These are phyloP conservation scores for Gambusia holbrooki DNA, from an alignment of 2,113 vertebrate species.

Conservation along the genomic window DNA sequence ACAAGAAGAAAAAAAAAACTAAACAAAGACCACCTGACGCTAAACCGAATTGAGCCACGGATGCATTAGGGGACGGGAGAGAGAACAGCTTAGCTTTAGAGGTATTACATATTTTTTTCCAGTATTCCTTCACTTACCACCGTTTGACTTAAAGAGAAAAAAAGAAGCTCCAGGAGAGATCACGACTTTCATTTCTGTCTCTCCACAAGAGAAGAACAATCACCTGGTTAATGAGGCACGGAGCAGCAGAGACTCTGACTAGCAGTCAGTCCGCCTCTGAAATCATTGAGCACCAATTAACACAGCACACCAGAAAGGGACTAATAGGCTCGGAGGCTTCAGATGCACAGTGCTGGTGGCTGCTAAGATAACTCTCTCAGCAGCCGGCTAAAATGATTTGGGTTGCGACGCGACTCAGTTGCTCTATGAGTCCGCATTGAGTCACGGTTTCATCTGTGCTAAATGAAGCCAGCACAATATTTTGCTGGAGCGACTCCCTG, in stretches of 20 bases:
- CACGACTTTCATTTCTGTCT: conserved; percentile 13
- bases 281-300: conserved; percentile 48
- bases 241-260: conserved; percentile 1
- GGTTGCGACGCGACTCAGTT: conserved; percentile 43
- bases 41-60: too few relatives aligned
- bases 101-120: not conserved
- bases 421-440: conserved; percentile 51
- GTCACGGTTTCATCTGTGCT: conserved; percentile 58
- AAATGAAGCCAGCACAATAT: conserved; percentile 64
- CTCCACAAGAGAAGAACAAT: conserved; percentile 31
- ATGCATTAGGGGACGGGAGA: not conserved
- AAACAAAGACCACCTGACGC: too few relatives aligned
- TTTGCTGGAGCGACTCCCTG: conserved; percentile 54
- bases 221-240: conserved; percentile 40
- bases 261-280: conserved; percentile 20
- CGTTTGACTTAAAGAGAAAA: conserved; percentile 3
- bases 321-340: conserved; percentile 40
- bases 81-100: not conserved
- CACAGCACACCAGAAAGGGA: conserved; percentile 16
- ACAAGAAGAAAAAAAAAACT: too few relatives aligned
- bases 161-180: conserved; percentile 7
- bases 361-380: conserved; percentile 48
- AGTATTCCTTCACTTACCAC: not conserved
- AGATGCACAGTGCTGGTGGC: conserved; percentile 21
- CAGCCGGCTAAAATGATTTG: conserved; percentile 30